These are phyloP conservation scores for Timema podura DNA, from an alignment of 2,888 invertebrate species.

Conservation along the genomic window DNA sequence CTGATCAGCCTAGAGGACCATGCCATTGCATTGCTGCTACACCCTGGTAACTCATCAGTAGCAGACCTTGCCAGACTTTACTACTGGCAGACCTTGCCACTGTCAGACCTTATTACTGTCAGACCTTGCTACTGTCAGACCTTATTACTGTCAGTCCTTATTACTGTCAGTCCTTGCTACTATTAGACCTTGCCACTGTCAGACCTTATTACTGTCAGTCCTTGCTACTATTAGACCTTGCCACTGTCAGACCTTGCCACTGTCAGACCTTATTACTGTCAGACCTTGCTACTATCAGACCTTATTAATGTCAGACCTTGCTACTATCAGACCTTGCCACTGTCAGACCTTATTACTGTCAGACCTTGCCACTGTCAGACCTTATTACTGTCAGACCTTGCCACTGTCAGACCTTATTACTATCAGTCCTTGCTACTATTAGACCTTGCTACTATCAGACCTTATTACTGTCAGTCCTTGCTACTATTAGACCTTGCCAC, in stretches of 20 bases:
- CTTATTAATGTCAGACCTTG: not conserved
- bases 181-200: too few relatives aligned
- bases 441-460: not conserved
- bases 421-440: too few relatives aligned
- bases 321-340: not conserved
- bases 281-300: not conserved
- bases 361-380: not conserved
- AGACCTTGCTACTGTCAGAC: not conserved
- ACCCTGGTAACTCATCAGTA: slow-evolving; percentile 46
- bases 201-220: not conserved
- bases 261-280: too few relatives aligned
- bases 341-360: too few relatives aligned
- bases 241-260: not conserved
- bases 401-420: too few relatives aligned
- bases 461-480: not conserved
- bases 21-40: slow-evolving; percentile 60
- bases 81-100: too few relatives aligned
- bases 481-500: not conserved
- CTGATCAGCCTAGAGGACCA: slow-evolving; percentile 64
- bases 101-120: not conserved
- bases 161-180: too few relatives aligned
- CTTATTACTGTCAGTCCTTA: not conserved
- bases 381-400: not conserved
- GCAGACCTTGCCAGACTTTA: not conserved
- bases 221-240: too few relatives aligned